Evolutionary conservation across 2,113 vertebrate genomes (phyloP), one percentile per base, ranked within the genome.

Genomic region (Sander vitreus): DNA sequence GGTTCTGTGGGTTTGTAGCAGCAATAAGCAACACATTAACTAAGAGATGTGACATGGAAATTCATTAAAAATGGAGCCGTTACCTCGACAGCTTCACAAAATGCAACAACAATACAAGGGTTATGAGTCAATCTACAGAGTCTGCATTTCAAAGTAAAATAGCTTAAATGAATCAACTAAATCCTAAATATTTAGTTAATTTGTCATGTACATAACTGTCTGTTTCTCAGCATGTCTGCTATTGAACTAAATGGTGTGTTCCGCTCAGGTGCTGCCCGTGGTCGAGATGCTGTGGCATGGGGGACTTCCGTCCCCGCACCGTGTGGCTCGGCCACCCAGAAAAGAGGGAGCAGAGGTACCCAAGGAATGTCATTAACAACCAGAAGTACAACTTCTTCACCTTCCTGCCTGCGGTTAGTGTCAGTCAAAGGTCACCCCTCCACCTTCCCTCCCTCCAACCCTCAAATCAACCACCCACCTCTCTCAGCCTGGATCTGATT

Each of bases 351-450:
- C 98, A 99, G 95, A 93, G 97, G 16, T 99, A 98, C 91, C 98
- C 98, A 39, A 96, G 97, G 88, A 99, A 99, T 91, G 97, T 99
- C 90, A 98, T 99, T 96, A 99, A 99, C 96, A 99, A 99, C 78
- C 98, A 99, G 95, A 99, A 99, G 89, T 99, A 99, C 96, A 99
- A 99, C 94, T 97, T 99, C 74, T 98, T 99, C 86, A 98, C 97
- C 23, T 99, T 99, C 70, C 96, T 99, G 18, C 98, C 98, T 33
- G 97, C 96, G 96, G 98, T 99, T 86, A 78, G 97, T 93, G 81
- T 90, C 85, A 89, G 84, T 79, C 78, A 78, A 76, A 90, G 88
- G 89, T 91, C 85, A 70, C 75, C 45, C 25, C 54, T 45, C 58
- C 62, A 80, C 75, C 76, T 73, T 51, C n/a, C 53, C 69, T 55